Conservation (phyloP, 2,797 vertebrate species). For the Alfaro cultratus region DNA sequence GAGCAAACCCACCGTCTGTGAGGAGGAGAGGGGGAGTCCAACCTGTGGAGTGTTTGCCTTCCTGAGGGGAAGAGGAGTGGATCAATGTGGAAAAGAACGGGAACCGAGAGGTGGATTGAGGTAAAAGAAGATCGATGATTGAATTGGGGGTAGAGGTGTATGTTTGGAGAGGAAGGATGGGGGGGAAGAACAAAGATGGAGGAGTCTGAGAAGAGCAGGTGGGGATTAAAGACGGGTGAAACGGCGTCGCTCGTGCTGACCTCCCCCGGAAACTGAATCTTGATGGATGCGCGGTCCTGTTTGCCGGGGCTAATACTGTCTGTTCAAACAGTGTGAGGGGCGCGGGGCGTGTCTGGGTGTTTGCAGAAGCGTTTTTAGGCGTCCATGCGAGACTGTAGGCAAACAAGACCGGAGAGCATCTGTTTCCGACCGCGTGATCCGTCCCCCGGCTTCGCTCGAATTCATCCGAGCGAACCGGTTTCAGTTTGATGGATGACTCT, state of each 20-base stretch:
- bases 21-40: slow-evolving; percentile 20
- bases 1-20: slow-evolving; percentile 55
- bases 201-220: slow-evolving; percentile 6
- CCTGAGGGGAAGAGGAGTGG: slow-evolving; percentile 14
- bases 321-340: slow-evolving; percentile 53
- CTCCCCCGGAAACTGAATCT: slow-evolving; percentile 41
- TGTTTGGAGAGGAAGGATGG: neutral
- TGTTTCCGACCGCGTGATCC: slow-evolving; percentile 11
- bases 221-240: slow-evolving; percentile 57
- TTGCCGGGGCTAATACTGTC: slow-evolving; percentile 67
- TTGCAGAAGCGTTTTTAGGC: slow-evolving; percentile 38
- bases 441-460: slow-evolving; percentile 7
- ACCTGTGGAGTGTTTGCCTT: slow-evolving; percentile 59
- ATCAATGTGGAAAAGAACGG: slow-evolving; percentile 39
- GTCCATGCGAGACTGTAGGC: slow-evolving; percentile 22
- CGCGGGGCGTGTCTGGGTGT: slow-evolving; percentile 21
- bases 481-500: slow-evolving; percentile 28
- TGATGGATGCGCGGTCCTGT: slow-evolving; percentile 65
- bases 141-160: slow-evolving; percentile 7
- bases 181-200: slow-evolving; percentile 11
- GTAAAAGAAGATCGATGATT: slow-evolving; percentile 38
- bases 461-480: slow-evolving; percentile 5
- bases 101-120: slow-evolving; percentile 20
- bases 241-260: slow-evolving; percentile 51
- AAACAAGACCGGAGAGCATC: slow-evolving; percentile 23